Evolutionary conservation across 2,888 invertebrate species (phyloP), one percentile per base, ranked within the genome.

Genomic region (Piscicola geometra): DNA sequence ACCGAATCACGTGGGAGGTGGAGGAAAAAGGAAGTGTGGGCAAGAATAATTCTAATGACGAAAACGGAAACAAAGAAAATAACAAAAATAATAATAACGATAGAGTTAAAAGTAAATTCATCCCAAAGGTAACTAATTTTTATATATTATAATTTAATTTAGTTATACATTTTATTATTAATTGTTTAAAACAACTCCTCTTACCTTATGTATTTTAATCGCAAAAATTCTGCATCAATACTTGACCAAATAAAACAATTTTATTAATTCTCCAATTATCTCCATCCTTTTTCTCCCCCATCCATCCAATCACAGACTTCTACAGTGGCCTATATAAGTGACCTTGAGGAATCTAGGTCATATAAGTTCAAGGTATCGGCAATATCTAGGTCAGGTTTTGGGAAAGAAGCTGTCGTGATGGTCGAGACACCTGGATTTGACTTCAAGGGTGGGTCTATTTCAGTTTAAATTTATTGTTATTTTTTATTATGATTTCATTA

Each of bases 1-100:
- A 70, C 36, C 28, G 33, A 36, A 28, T 70, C 70, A 70, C 70
- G 70, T 70, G 70, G 70, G 33, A 28, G 28, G 70, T 70, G 21
- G 70, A 28, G 12, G 70, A 70, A n/a, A 25, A 33, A 1, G 2
- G 25, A 1, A 25, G 36, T 18, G 70, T 3, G 64, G 25, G 25
- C 30, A 28, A 28, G 9, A 30, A 21, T 64, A 21, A 5, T 25
- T 36, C 18, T 25, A 41, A 25, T 70, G 18, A 2, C 33, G 33
- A 35, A 21, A 35, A 18, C 18, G 47, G 18, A n/a, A 35, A 28
- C 3, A 64, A 64, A 5, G 21, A n/a, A 12, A 30, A 21, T 12
- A 64, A 28, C 5, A 68, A 68, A 28, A 68, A 68, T 30, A 68
- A 68, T 68, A 68, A 68, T 68, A 68, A 68, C 12, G 32, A 68